Evolutionary conservation across 2,797 vertebrate species (phyloP), one percentile per base, ranked within the genome.

Genomic region (Gallinago stenura): DNA sequence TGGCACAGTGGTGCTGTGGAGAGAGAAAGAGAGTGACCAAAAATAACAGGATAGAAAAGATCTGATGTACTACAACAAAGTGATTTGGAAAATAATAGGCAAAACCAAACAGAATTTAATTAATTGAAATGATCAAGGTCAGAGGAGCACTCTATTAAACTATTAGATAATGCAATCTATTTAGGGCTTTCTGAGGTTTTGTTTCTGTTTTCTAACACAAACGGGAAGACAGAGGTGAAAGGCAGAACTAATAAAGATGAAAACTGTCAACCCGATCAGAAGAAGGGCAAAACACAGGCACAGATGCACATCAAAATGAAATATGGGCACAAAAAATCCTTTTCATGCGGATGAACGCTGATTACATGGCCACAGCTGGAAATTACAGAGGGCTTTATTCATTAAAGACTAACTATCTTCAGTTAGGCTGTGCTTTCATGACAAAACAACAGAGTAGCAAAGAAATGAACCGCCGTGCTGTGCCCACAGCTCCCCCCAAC

Each of bases 351-450:
- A 77, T 84, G 89, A 95, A 45, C 3, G 14, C 70, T 68, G 90
- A 96, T 97, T 97, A 97, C 90, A 97, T 39, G 92, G 93, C 82
- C 89, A 83, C 95, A 97, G 95, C 87, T 97, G 92, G 96, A 97
- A 94, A 81, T 91, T 93, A 92, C 30, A 72, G 92, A 87, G 16
- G 53, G 91, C 87, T 97, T 97, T 93, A 97, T 95, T 96, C 58
- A 92, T 96, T 97, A 94, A 95, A 89, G 83, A 65, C 94, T 80
- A 79, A 84, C 89, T 91, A 66, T 28, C 83, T 94, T 89, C 90
- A 89, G 88, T 87, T 94, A 92, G 80, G 69, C 69, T 94, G 57
- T 45, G 48, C 66, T 96, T 87, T 93, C 75, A 90, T 37, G 56
- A 35, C 77, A 66, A 82, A 71, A 41, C 94, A 95, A 72, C 69